A percentile compares a stretch with the other conserved stretches of the same genome.
phyloP scores from a whole-genome alignment of 2,113 vertebrate species.

The Stercorarius parasiticus region DNA sequence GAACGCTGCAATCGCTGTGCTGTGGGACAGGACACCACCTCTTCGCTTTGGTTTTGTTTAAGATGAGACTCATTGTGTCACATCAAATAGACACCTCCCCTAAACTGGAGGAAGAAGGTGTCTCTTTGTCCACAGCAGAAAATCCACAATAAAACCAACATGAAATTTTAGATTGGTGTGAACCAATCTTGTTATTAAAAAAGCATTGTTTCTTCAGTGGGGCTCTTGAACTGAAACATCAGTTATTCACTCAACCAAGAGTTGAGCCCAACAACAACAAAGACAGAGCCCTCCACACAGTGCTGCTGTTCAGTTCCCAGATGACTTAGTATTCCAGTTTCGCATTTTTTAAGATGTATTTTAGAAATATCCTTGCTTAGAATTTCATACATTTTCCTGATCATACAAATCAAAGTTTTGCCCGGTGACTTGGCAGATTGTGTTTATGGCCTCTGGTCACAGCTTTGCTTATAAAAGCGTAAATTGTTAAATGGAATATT shows the following conservation, averaged over 20 bases:
- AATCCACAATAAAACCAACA: neutral
- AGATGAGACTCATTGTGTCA: neutral
- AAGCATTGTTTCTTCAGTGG: neutral
- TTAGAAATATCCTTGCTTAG: constrained; percentile 13
- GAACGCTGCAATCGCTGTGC: neutral
- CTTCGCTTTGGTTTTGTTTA: neutral
- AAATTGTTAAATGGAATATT: constrained; percentile 48
- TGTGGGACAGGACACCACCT: neutral
- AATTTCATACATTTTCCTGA: neutral
- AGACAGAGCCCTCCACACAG: neutral
- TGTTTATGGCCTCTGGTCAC: constrained; percentile 33
- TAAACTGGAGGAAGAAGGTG: neutral
- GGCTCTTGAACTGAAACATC: neutral
- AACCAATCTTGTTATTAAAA: neutral
- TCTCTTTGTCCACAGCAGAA: neutral
- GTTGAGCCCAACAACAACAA: too few species aligned
- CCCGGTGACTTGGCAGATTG: constrained; percentile 16
- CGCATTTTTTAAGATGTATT: neutral
- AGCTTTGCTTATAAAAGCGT: constrained; percentile 48
- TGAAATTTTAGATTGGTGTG: neutral
- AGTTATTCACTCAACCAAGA: neutral
- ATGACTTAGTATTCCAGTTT: neutral
- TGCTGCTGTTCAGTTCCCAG: neutral
- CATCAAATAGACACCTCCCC: neutral
- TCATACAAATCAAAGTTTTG: constrained; percentile 21